Conservation (phyloP, 2,888 invertebrate genomes). For the Mycogona germanica region DNA sequence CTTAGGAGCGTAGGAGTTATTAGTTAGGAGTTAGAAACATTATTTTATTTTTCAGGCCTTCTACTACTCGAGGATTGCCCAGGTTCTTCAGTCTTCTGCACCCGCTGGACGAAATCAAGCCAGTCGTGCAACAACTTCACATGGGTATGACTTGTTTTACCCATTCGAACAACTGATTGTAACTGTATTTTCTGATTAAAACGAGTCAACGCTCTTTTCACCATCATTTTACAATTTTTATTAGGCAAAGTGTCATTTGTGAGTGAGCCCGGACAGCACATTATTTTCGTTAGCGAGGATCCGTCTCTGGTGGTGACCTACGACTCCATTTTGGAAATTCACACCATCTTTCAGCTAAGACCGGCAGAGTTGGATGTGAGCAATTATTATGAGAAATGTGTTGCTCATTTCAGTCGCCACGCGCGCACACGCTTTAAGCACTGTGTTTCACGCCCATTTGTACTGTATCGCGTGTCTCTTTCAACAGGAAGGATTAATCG, state of each 20-base stretch:
- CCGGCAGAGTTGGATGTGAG: slow-evolving; percentile 57
- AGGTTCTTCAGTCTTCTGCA: slow-evolving; percentile 75
- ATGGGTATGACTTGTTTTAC: neutral
- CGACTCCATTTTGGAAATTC: slow-evolving; percentile 59
- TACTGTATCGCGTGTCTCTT: too few species aligned
- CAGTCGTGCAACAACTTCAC: slow-evolving; percentile 43
- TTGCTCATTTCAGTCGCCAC: too few species aligned
- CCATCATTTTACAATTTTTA: too few species aligned
- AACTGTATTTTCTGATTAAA: neutral
- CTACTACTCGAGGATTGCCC: slow-evolving; percentile 42
- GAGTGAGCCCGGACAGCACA: slow-evolving; percentile 43
- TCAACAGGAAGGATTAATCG: too few species aligned
- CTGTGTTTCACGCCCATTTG: too few species aligned
- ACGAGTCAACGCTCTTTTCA: too few species aligned
- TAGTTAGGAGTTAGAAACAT: too few species aligned
- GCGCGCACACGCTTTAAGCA: too few species aligned
- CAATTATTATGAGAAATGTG: too few species aligned
- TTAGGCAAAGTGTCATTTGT: slow-evolving; percentile 3
- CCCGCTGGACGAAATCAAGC: slow-evolving; percentile 82
- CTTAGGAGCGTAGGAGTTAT: too few species aligned
- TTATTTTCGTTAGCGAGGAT: slow-evolving; percentile 60
- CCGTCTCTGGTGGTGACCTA: slow-evolving; percentile 73
- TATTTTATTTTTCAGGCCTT: slow-evolving; percentile 4
- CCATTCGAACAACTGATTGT: neutral
- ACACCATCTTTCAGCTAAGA: slow-evolving; percentile 69